Conservation (phyloP, 2,888 invertebrate genomes). For the Caenorhabditis sp. region DNA sequence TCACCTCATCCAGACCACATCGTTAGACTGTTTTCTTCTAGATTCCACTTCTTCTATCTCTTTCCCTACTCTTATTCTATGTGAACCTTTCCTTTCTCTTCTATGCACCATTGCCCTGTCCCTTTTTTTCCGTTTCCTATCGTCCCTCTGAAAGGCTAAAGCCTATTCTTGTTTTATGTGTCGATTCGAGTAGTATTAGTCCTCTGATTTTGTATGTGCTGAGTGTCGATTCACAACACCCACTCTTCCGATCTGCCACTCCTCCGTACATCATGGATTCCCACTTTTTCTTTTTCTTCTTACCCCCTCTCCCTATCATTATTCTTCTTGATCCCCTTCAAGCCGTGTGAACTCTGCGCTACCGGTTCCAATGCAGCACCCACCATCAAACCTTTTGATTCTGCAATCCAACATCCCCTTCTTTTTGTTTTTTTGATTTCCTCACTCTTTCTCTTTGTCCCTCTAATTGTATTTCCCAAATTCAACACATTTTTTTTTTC, state of each 20-base stretch:
- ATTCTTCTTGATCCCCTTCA: constrained; percentile 14
- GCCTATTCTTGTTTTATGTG: constrained; percentile 49
- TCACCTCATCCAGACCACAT: not conserved
- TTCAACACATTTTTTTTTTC: constrained; percentile 31
- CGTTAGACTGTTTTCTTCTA: constrained; percentile 6
- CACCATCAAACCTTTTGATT: not conserved
- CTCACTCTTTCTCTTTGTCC: not conserved
- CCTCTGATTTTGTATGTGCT: constrained; percentile 44
- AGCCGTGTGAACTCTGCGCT: constrained; percentile 59
- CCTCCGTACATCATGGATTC: constrained; percentile 52
- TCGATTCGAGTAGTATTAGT: constrained; percentile 61
- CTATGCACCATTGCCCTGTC: constrained; percentile 45
- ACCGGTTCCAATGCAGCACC: constrained; percentile 52
- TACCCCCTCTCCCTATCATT: not conserved
- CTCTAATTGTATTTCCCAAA: constrained; percentile 44
- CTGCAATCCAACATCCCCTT: constrained; percentile 4
- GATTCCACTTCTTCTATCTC: constrained; percentile 1
- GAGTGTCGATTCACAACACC: constrained; percentile 43
- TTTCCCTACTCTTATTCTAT: constrained; percentile 41
- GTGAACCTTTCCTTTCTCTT: constrained; percentile 25
- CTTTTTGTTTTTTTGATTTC: constrained; percentile 17
- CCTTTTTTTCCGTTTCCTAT: constrained; percentile 9
- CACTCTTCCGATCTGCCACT: constrained; percentile 30
- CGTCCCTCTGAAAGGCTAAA: constrained; percentile 35
- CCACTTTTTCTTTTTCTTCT: not conserved